These are phyloP conservation scores for Xenopus laevis DNA, from an alignment of 2,113 vertebrate species.

Conservation along the genomic window DNA sequence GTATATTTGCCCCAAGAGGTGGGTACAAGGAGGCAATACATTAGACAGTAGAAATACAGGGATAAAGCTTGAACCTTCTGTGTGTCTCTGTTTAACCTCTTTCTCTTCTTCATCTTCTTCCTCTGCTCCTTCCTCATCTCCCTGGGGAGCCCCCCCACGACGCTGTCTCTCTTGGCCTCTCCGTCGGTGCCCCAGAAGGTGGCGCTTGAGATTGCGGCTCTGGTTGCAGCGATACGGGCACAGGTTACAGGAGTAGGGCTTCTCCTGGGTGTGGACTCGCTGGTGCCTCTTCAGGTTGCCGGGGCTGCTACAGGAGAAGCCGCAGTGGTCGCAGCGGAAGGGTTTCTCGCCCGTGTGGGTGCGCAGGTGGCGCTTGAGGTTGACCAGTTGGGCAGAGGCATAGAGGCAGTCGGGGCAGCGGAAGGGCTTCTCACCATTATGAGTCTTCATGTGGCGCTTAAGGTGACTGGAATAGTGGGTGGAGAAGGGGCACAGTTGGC, in stretches of 20 bases:
- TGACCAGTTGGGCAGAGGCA: conserved; percentile 92
- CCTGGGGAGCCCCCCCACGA: conserved; percentile 29
- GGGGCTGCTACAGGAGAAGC: conserved; percentile 92
- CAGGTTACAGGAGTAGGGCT: conserved; percentile 61
- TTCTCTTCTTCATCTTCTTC: background rate
- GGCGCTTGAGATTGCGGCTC: conserved; percentile 63
- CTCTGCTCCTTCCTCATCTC: conserved; percentile 34
- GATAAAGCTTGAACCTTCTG: background rate
- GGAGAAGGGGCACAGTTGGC: conserved; percentile 89
- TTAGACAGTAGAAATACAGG: no score
- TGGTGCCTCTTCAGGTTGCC: conserved; percentile 96
- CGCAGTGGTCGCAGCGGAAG: conserved; percentile 88
- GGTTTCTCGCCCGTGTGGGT: conserved; percentile 96
- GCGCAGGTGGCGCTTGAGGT: conserved; percentile 92
- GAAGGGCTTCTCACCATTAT: conserved; percentile 95
- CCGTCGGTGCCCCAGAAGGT: conserved; percentile 59
- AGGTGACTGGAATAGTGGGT: conserved; percentile 96
- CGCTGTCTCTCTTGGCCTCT: conserved; percentile 50
- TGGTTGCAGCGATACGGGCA: conserved; percentile 62
- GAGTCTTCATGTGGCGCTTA: conserved; percentile 97
- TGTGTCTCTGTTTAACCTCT: background rate
- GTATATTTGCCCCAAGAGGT: no score
- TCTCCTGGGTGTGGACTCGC: conserved; percentile 79
- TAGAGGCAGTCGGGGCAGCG: conserved; percentile 90
- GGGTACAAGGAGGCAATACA: no score